phyloP scores from a whole-genome alignment of 1,140 invertebrate genomes.

The Proctacanthus coquilletti region DNA sequence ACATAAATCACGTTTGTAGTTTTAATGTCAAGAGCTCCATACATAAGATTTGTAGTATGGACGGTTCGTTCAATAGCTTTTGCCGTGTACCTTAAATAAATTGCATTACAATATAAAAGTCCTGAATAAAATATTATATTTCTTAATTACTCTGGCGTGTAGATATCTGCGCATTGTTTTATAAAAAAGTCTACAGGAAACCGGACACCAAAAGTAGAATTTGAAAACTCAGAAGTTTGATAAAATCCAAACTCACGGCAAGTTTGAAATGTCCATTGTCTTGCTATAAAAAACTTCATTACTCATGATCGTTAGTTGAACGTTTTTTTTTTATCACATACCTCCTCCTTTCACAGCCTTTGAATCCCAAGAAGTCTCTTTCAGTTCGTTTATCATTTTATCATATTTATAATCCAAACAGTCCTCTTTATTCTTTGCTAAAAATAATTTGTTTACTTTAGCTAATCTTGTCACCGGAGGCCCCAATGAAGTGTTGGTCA shows the following conservation, averaged over 20 bases:
- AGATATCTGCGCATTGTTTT: constrained; percentile 72
- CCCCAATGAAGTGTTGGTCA: constrained; percentile 44
- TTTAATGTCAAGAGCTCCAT: constrained; percentile 57
- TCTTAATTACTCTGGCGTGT: constrained; percentile 33
- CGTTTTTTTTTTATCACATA: no score
- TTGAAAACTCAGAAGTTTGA: constrained; percentile 63
- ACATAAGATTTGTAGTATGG: constrained; percentile 57
- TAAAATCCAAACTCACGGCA: constrained; percentile 93
- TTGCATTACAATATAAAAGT: constrained; percentile 31
- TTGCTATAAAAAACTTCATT: constrained; percentile 38
- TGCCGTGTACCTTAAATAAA: constrained; percentile 31
- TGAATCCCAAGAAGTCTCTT: constrained; percentile 52
- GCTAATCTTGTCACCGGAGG: constrained; percentile 53
- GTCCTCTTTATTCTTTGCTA: constrained; percentile 49
- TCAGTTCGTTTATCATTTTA: constrained; percentile 58
- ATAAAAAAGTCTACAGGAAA: constrained; percentile 68
- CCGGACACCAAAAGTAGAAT: constrained; percentile 58
- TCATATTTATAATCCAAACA: constrained; percentile 74
- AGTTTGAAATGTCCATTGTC: constrained; percentile 90
- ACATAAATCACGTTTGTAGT: constrained; percentile 67
- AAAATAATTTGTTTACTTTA: constrained; percentile 51
- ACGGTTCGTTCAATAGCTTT: constrained; percentile 33
- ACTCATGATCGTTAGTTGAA: no score
- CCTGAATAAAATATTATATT: neutral
- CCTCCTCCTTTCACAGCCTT: constrained; percentile 44